phyloP scores from a whole-genome alignment of 2,113 vertebrate species.

The Carollia perspicillata region DNA sequence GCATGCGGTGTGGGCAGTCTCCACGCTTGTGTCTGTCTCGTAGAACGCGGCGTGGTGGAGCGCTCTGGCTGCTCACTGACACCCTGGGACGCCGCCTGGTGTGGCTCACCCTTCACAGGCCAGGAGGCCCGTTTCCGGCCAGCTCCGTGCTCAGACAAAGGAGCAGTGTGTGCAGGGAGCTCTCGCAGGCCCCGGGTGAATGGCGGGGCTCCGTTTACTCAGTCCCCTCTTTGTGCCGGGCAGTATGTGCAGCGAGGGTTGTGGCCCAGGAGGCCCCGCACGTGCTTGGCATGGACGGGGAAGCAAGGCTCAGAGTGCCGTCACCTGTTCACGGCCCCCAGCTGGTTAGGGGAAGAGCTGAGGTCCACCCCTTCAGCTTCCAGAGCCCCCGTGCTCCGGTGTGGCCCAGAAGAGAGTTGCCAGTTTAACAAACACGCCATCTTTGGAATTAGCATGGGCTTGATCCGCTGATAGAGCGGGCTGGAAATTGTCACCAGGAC shows the following conservation, averaged over 20 bases:
- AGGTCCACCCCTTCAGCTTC: neutral
- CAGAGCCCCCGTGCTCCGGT: too few relatives aligned
- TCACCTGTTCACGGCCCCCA: rapidly evolving
- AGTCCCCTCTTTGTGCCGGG: neutral
- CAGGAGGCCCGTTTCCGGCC: neutral
- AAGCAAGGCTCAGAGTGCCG: neutral
- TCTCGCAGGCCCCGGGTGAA: rapidly evolving
- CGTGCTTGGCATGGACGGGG: rapidly evolving
- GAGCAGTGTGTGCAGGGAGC: too few relatives aligned
- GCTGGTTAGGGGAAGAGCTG: neutral
- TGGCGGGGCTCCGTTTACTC: neutral
- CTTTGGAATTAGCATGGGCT: neutral
- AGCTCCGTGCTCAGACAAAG: neutral
- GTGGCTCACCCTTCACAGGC: rapidly evolving
- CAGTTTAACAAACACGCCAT: rapidly evolving
- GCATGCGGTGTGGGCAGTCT: rapidly evolving
- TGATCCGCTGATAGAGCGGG: neutral
- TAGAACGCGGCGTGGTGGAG: rapidly evolving
- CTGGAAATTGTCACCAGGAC: rapidly evolving
- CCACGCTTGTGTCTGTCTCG: rapidly evolving
- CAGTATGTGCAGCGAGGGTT: rapidly evolving
- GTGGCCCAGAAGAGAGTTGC: too few relatives aligned
- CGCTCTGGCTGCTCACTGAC: rapidly evolving
- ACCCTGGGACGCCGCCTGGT: rapidly evolving
- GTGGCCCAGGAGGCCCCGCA: neutral